phyloP scores from a whole-genome alignment of 2,113 vertebrate genomes.

The Theropithecus gelada region DNA sequence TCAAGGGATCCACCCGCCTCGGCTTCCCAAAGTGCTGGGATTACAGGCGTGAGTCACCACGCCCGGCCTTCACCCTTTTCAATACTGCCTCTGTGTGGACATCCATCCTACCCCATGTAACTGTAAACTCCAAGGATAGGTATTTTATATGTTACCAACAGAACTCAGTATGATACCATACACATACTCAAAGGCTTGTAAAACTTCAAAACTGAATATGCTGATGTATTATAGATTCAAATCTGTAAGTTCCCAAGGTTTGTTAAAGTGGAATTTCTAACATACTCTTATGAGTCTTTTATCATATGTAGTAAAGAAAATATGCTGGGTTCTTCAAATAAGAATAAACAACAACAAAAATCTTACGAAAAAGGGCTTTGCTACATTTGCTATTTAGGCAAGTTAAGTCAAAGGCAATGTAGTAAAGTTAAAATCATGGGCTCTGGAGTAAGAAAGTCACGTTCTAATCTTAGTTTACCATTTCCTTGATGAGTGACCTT shows the following conservation, averaged over 20 bases:
- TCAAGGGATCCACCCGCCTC: no score
- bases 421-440: not conserved
- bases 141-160: not conserved
- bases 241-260: not conserved
- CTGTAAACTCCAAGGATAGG: not conserved
- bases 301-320: not conserved
- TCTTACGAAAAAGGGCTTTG: not conserved
- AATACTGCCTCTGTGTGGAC: not conserved
- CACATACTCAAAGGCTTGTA: not conserved
- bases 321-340: not conserved
- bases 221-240: not conserved
- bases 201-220: constrained; percentile 6
- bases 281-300: not conserved
- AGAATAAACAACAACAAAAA: not conserved
- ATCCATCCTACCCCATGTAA: not conserved
- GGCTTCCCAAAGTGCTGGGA: no score
- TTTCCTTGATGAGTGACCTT: constrained; percentile 11
- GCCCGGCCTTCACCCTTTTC: not conserved
- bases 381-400: not conserved
- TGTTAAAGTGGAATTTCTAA: not conserved
- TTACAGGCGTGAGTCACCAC: no score
- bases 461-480: not conserved
- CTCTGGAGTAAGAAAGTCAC: not conserved
- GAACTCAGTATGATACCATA: not conserved
- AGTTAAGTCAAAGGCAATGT: not conserved